A percentile compares a stretch with the other conserved stretches of the same genome.
Conservation (phyloP, 23 tunicate genomes). For the Halocynthia roretzi region DNA sequence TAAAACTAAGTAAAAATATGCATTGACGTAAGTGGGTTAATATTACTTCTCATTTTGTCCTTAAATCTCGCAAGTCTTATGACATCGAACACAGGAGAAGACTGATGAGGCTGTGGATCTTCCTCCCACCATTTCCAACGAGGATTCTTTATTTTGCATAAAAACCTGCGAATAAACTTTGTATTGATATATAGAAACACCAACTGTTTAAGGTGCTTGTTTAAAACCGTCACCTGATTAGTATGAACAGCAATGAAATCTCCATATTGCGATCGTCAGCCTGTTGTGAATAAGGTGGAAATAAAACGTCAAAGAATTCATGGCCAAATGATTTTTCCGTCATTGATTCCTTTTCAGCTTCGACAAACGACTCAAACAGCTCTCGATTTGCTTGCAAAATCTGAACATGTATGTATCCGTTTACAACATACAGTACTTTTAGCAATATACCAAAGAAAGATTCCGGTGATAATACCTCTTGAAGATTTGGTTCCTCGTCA, state of each 20-base stretch:
- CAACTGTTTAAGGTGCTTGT: background rate
- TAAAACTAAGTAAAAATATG: too few relatives aligned
- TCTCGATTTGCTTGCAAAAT: conserved; percentile 28
- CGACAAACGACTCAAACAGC: conserved; percentile 17
- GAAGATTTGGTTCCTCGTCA: conserved; percentile 10
- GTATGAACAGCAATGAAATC: conserved; percentile 32
- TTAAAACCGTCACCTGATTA: conserved; percentile 34
- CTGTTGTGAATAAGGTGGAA: conserved; percentile 16
- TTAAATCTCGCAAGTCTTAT: conserved; percentile 50
- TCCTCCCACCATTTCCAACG: conserved; percentile 86
- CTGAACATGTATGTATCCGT: conserved; percentile 1
- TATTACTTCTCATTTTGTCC: conserved; percentile 47
- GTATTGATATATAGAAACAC: background rate
- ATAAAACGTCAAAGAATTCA: conserved; percentile 71
- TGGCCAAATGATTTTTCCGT: conserved; percentile 15
- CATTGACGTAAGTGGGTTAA: too few relatives aligned
- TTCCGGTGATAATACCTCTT: background rate
- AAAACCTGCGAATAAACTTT: conserved; percentile 28
- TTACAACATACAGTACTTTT: background rate
- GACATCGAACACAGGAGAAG: conserved; percentile 65
- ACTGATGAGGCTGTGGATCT: conserved; percentile 64
- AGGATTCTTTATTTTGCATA: conserved; percentile 59
- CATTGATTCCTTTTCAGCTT: conserved; percentile 2
- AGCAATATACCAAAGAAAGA: background rate
- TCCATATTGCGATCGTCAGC: conserved; percentile 39